Percentiles rank a stretch among this genome's conserved stretches.
These are phyloP conservation scores for Tapirus terrestris DNA, from an alignment of 2,113 vertebrate genomes.

Conservation along the genomic window DNA sequence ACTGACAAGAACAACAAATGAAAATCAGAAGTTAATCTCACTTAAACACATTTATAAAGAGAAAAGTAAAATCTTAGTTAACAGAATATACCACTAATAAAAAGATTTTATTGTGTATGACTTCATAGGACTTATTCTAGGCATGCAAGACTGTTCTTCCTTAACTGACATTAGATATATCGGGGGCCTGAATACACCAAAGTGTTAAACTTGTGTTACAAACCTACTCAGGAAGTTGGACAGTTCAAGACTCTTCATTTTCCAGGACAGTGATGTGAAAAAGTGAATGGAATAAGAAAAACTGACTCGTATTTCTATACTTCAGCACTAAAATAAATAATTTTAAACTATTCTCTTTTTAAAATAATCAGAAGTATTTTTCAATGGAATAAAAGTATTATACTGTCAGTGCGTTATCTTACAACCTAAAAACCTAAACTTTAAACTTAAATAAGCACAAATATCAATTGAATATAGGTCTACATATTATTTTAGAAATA, in stretches of 20 bases:
- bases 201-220: background rate
- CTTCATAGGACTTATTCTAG: background rate
- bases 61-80: background rate
- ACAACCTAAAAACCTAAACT: background rate
- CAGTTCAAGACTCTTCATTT: background rate
- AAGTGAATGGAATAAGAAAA: background rate
- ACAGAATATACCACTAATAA: background rate
- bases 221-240: background rate
- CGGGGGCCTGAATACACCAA: background rate
- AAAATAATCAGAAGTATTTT: background rate
- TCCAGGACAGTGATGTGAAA: background rate
- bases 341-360: background rate
- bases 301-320: background rate
- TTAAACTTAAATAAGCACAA: constrained; percentile 12
- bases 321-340: background rate
- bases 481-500: constrained; percentile 26
- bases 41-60: background rate
- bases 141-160: background rate
- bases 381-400: background rate
- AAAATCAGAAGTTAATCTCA: constrained; percentile 29
- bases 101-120: background rate
- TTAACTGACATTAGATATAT: background rate
- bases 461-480: background rate
- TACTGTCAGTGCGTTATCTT: background rate
- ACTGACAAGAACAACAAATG: background rate